These are phyloP conservation scores for Leptopilina myrica DNA, from an alignment of 2,888 invertebrate species.

Conservation along the genomic window DNA sequence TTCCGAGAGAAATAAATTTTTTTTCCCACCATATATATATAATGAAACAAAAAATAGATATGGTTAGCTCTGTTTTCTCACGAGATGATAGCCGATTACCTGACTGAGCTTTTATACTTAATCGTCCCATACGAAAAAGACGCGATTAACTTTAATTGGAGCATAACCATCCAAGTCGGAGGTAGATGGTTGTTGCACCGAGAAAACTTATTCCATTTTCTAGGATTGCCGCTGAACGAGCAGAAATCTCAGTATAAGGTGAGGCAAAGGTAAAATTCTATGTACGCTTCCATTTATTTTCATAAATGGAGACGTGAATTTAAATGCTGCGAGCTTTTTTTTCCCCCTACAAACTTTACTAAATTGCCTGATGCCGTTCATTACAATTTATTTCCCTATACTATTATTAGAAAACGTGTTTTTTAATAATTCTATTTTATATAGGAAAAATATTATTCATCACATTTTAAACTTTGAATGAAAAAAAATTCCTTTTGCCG, in stretches of 20 bases:
- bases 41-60: background rate
- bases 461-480: no score
- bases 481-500: background rate
- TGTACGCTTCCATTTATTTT: constrained; percentile 34
- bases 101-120: constrained; percentile 44
- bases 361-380: background rate
- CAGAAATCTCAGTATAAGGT: constrained; percentile 40
- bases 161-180: constrained; percentile 47
- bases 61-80: background rate
- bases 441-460: no score
- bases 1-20: no score
- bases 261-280: constrained; percentile 42
- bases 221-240: constrained; percentile 42
- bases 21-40: no score
- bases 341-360: background rate
- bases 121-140: constrained; percentile 47
- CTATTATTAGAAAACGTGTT: no score
- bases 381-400: background rate
- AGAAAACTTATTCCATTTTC: constrained; percentile 49
- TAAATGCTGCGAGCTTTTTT: constrained; percentile 1
- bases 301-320: constrained; percentile 24
- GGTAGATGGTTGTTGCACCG: constrained; percentile 40
- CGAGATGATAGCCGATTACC: constrained; percentile 34
- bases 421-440: no score
- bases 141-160: constrained; percentile 50